Percentiles rank a stretch among this genome's conserved stretches.
These are phyloP conservation scores for Diarsia mendica DNA, from an alignment of 2,888 invertebrate species.

Conservation along the genomic window DNA sequence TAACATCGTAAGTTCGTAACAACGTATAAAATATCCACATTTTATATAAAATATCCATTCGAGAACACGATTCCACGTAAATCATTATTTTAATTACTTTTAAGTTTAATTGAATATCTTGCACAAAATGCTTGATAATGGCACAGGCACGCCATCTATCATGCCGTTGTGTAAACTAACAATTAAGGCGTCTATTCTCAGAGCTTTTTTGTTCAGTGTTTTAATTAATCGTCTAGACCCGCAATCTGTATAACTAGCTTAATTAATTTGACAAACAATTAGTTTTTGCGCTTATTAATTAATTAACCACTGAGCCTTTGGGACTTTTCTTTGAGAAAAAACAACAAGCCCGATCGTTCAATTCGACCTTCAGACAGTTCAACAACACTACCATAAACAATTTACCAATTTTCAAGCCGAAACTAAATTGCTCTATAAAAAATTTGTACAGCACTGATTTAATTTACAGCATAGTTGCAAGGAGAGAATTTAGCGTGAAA, in stretches of 20 bases:
- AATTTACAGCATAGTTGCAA: slow-evolving; percentile 57
- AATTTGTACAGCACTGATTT: slow-evolving; percentile 53
- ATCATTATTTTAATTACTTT: slow-evolving; percentile 11
- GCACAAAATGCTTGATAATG: slow-evolving; percentile 22
- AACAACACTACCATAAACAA: slow-evolving; percentile 30
- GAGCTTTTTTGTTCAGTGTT: slow-evolving; percentile 21
- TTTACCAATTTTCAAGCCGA: slow-evolving; percentile 29
- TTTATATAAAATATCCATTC: slow-evolving; percentile 14
- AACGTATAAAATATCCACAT: slow-evolving; percentile 19
- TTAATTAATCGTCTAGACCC: slow-evolving; percentile 51
- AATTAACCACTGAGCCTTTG: background rate
- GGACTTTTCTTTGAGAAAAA: slow-evolving; percentile 1
- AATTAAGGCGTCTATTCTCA: slow-evolving; percentile 31
- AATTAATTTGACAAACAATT: slow-evolving; percentile 27
- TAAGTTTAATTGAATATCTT: slow-evolving; percentile 27
- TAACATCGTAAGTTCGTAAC: slow-evolving; percentile 19
- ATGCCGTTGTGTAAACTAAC: slow-evolving; percentile 29
- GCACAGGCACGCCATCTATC: slow-evolving; percentile 38
- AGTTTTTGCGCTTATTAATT: slow-evolving; percentile 6
- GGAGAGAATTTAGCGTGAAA: slow-evolving; percentile 62
- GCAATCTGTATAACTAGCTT: slow-evolving; percentile 21
- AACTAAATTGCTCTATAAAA: slow-evolving; percentile 60
- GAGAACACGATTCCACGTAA: slow-evolving; percentile 8
- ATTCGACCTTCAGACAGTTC: slow-evolving; percentile 43
- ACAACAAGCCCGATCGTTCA: background rate